A percentile compares a stretch with the other conserved stretches of the same genome.
Conservation (phyloP, 2,888 invertebrate genomes). For the Morpho deidamia region DNA sequence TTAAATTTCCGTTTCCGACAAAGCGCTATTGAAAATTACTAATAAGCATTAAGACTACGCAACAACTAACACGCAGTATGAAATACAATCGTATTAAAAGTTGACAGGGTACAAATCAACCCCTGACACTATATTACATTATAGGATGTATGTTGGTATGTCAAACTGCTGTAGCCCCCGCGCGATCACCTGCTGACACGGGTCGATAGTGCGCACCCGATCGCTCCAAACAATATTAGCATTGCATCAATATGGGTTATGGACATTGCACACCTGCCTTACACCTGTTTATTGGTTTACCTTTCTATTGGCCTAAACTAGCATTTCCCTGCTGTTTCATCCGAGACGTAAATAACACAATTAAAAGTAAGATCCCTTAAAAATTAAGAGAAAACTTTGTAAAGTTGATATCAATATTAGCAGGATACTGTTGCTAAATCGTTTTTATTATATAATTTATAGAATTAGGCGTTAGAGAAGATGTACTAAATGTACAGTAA, state of each 20-base stretch:
- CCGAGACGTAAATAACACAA: no score
- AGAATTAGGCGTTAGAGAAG: no score
- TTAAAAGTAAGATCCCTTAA: no score
- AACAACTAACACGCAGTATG: background rate
- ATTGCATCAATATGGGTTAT: slow-evolving; percentile 17
- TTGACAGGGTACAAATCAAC: background rate
- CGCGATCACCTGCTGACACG: background rate
- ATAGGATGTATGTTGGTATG: slow-evolving; percentile 5
- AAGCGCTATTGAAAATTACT: slow-evolving; percentile 1
- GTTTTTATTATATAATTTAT: no score
- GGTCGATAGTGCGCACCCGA: background rate
- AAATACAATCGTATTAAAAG: slow-evolving; percentile 3
- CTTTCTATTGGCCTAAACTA: no score
- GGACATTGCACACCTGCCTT: slow-evolving; percentile 10
- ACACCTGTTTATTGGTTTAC: background rate
- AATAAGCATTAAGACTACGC: background rate
- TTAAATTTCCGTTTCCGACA: slow-evolving; percentile 7
- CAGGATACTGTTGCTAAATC: no score
- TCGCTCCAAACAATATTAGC: slow-evolving; percentile 17
- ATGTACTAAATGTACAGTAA: no score
- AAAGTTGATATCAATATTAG: no score
- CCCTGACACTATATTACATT: background rate
- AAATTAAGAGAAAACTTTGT: no score
- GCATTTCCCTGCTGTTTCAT: no score
- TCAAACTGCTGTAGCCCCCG: slow-evolving; percentile 12